Percentiles rank a stretch among this genome's conserved stretches.
Conservation (phyloP, 2,113 vertebrate species). For the Athene noctua region DNA sequence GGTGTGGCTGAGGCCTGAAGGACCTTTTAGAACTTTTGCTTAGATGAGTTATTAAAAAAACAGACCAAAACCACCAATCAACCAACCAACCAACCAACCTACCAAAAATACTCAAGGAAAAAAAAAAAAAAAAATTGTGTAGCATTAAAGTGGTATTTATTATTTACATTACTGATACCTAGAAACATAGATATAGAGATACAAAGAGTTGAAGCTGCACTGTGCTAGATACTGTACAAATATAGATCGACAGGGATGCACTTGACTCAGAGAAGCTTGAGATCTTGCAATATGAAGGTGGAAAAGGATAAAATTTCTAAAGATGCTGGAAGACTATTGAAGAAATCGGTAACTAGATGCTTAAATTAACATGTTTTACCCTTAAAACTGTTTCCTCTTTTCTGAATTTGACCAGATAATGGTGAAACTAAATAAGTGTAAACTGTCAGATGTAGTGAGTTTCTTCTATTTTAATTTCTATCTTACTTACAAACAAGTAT, state of each 20-base stretch:
- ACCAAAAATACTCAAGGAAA: accelerated
- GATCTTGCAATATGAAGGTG: accelerated
- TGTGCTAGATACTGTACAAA: neutral
- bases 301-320: neutral
- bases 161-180: neutral
- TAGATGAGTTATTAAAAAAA: neutral
- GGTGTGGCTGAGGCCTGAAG: neutral
- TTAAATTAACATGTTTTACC: neutral
- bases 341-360: neutral
- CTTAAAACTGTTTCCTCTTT: neutral
- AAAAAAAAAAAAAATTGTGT: neutral
- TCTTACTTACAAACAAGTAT: neutral
- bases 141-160: neutral
- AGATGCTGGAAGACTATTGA: neutral
- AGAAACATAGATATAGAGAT: neutral
- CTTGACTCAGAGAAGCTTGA: neutral
- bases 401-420: neutral
- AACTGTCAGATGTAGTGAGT: neutral
- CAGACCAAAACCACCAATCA: neutral
- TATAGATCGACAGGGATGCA: neutral
- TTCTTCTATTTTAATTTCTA: neutral
- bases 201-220: neutral
- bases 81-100: accelerated
- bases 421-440: neutral
- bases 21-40: neutral